Evolutionary conservation across 2,888 invertebrate genomes (phyloP).

Genomic region (Athetis lepigone): DNA sequence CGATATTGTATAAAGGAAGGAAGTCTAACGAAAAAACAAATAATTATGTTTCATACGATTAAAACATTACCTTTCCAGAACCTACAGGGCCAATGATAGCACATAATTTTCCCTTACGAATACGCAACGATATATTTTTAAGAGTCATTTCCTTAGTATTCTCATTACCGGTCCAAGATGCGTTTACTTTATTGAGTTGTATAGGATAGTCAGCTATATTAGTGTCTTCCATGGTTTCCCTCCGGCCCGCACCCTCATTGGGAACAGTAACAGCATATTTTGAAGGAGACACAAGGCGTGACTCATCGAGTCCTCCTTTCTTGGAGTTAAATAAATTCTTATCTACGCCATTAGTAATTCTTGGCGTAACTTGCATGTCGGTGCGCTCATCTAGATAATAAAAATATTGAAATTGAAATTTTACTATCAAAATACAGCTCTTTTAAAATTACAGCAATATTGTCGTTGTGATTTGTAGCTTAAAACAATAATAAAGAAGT

Average conservation of each 20-base stretch:
- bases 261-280: conserved; percentile 68
- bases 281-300: conserved; percentile 64
- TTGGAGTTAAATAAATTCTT: conserved; percentile 70
- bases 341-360: conserved; percentile 54
- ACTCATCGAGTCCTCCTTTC: conserved; percentile 49
- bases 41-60: background rate
- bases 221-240: conserved; percentile 26
- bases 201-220: conserved; percentile 71
- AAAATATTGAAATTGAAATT: background rate
- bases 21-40: background rate
- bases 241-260: conserved; percentile 54
- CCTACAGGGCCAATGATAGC: conserved; percentile 97
- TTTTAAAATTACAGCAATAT: background rate
- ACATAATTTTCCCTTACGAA: conserved; percentile 92
- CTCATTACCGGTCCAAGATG: conserved; percentile 79
- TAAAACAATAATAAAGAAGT: conserved; percentile 9
- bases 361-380: conserved; percentile 69
- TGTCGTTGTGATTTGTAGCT: background rate
- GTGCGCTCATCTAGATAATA: conserved; percentile 77
- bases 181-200: conserved; percentile 76
- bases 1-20: background rate
- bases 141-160: conserved; percentile 84
- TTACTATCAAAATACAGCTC: background rate
- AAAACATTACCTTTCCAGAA: conserved; percentile 92
- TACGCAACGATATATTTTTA: conserved; percentile 89